These are phyloP conservation scores for Neosilurus hyrtlii DNA, from an alignment of 2,797 vertebrate genomes.

Conservation along the genomic window DNA sequence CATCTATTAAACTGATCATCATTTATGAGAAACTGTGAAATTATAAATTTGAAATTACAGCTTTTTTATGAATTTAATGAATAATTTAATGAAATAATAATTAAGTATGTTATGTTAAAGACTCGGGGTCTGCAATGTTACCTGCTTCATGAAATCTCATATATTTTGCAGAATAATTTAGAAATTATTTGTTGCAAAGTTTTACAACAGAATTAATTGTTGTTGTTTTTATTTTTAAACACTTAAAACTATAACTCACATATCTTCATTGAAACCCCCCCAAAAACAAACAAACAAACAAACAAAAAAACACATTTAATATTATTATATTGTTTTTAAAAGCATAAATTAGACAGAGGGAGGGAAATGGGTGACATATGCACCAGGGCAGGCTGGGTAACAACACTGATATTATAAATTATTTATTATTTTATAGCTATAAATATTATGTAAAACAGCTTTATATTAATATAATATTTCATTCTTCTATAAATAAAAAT, in stretches of 20 bases:
- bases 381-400: too few relatives aligned
- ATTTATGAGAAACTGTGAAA: background rate
- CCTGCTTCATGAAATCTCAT: background rate
- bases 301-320: too few relatives aligned
- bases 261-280: background rate
- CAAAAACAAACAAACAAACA: too few relatives aligned
- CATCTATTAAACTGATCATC: too few relatives aligned
- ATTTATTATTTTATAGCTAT: too few relatives aligned
- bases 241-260: background rate
- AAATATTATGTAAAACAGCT: too few relatives aligned
- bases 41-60: too few relatives aligned
- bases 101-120: background rate
- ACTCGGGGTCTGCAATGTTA: background rate
- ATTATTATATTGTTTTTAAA: background rate
- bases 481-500: background rate
- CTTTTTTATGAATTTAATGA: too few relatives aligned
- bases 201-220: background rate
- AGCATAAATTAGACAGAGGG: background rate
- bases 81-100: too few relatives aligned
- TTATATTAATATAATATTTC: too few relatives aligned
- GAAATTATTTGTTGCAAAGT: background rate
- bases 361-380: background rate
- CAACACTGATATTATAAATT: background rate
- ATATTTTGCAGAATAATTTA: background rate
- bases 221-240: background rate